Base-by-base conservation (phyloP, 2,113 vertebrate species). In the Centropus unirufus region DNA sequence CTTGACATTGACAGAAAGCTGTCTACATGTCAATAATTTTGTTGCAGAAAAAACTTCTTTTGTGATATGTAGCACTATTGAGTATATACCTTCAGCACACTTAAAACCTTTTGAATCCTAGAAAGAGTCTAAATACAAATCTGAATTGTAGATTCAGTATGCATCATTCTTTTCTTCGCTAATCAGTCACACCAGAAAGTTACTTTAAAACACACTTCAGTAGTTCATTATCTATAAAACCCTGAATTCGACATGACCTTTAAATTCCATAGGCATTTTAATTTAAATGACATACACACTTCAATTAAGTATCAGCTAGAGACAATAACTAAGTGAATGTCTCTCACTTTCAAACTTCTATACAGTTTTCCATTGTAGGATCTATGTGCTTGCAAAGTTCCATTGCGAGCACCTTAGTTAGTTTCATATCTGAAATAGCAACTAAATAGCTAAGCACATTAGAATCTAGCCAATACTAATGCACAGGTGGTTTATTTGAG, bases 281-380 rank as follows among this genome's bases (percentile, higher is more conserved):
- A 96, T 93, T 95, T 42, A 89, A 92, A 95, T 69, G 83, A 69
- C 86, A 77, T 72, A 88, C 40, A 55, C 1, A 32, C 62, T 96
- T 97, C 93, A 97, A 97, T 95, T 97, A 97, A 97, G 94, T 90
- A 97, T 62, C 93, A 95, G 75, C 62, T 62, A 87, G 47, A 70
- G 67, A 96, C 81, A 97, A 93, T 87, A 91, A 97, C 52, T 91
- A 90, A 95, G 67, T 92, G 73, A 93, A 95, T 93, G 20, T 46
- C 39, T 86, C 58, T 49, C 51, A 96, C 96, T 95, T 97, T 95
- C 80, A 96, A 96, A 96, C 42, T 76, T 87, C 76, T 90, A 92
- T 66, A 77, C 5, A 72, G 30, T 86, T 90, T 95, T 89, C 75
- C 46, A 82, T 18, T 55, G 57, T 26, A 90, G 34, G 20, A 12